Conservation (phyloP, 1,140 invertebrate species). For the Metaphire vulgaris region DNA sequence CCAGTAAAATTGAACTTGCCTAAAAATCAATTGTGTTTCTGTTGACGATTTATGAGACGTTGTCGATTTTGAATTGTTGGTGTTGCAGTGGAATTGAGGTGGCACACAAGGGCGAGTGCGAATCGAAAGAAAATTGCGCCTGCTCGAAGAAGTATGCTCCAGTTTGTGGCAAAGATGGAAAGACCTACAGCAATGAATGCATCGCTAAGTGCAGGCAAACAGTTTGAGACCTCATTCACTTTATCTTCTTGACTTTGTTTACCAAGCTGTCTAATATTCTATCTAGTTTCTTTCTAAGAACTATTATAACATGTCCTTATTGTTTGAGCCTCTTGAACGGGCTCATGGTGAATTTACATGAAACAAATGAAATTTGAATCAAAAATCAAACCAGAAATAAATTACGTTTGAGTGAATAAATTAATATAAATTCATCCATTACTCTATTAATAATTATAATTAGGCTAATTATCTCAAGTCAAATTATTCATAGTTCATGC, state of each 20-base stretch:
- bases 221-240: background rate
- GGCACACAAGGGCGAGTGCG: background rate
- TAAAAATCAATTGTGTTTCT: too few relatives aligned
- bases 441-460: too few relatives aligned
- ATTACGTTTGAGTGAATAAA: background rate
- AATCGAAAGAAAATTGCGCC: conserved; percentile 7
- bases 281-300: background rate
- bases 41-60: too few relatives aligned
- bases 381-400: background rate
- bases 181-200: conserved; percentile 60
- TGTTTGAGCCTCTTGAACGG: background rate
- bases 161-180: conserved; percentile 62
- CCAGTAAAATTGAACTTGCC: too few relatives aligned
- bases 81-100: background rate
- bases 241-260: background rate
- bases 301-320: too few relatives aligned
- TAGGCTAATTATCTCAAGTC: too few relatives aligned
- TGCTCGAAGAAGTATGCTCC: conserved; percentile 57
- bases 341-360: too few relatives aligned
- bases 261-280: background rate
- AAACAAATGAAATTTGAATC: background rate
- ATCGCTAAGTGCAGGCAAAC: conserved; percentile 34
- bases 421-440: too few relatives aligned
- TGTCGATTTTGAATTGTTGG: too few relatives aligned
- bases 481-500: too few relatives aligned